These are phyloP conservation scores for Diorhabda sublineata DNA, from an alignment of 1,140 invertebrate genomes.

Conservation along the genomic window DNA sequence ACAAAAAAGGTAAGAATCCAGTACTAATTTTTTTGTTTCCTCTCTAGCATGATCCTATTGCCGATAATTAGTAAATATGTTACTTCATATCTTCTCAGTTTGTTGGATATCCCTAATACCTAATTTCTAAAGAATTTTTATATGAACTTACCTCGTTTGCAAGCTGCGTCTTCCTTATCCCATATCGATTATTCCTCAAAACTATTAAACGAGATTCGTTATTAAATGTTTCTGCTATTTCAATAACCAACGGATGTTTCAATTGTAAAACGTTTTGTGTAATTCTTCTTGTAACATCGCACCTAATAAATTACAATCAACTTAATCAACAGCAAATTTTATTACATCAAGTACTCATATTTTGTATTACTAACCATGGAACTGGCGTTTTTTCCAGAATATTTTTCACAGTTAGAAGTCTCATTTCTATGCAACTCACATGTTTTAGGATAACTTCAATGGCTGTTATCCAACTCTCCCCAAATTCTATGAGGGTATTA, in stretches of 20 bases:
- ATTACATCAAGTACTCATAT: neutral
- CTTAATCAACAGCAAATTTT: neutral
- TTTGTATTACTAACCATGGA: slow-evolving; percentile 25
- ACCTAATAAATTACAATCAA: neutral
- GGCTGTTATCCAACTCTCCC: slow-evolving; percentile 28
- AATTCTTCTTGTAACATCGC: slow-evolving; percentile 27
- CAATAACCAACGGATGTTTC: slow-evolving; percentile 21
- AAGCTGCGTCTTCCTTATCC: slow-evolving; percentile 16
- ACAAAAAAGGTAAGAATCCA: too few relatives aligned
- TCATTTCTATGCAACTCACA: slow-evolving; percentile 25
- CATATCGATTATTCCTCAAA: slow-evolving; percentile 24
- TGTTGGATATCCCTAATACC: neutral
- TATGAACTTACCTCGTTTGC: neutral
- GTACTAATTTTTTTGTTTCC: too few relatives aligned
- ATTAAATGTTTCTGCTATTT: slow-evolving; percentile 27
- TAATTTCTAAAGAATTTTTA: too few relatives aligned
- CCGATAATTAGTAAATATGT: too few relatives aligned
- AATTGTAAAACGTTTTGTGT: slow-evolving; percentile 20
- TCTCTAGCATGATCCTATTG: too few relatives aligned
- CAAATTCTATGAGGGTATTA: slow-evolving; percentile 30
- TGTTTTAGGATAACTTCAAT: slow-evolving; percentile 27
- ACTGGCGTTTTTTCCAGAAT: slow-evolving; percentile 27
- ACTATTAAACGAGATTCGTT: slow-evolving; percentile 30
- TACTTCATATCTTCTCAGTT: too few relatives aligned
- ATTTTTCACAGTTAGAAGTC: slow-evolving; percentile 24